phyloP scores from a whole-genome alignment of 2,888 invertebrate genomes.

The Cheilosia impressa region DNA sequence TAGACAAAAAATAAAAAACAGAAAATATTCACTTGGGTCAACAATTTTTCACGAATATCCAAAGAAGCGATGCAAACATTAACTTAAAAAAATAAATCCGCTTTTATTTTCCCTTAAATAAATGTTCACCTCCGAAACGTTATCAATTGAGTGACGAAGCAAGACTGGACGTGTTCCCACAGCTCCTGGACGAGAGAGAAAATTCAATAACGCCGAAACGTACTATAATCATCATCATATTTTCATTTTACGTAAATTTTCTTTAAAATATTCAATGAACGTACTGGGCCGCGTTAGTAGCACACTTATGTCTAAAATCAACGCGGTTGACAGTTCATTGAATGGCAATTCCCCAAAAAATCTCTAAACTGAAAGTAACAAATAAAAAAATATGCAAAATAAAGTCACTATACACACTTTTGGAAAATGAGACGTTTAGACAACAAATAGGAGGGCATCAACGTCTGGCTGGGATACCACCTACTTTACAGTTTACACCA shows the following conservation, averaged over 20 bases:
- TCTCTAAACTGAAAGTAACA: conserved; percentile 60
- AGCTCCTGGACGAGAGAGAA: conserved; percentile 75
- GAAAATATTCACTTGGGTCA: conserved; percentile 25
- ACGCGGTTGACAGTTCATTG: conserved; percentile 74
- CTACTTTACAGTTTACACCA: conserved; percentile 38
- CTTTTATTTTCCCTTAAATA: conserved; percentile 21
- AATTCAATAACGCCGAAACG: conserved; percentile 70
- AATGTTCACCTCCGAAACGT: conserved; percentile 72
- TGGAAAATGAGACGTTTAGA: conserved; percentile 62
- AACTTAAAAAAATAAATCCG: conserved; percentile 8
- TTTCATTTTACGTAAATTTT: conserved; percentile 72
- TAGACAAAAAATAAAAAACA: conserved; percentile 2
- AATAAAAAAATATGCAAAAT: conserved; percentile 40
- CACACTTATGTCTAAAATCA: conserved; percentile 74
- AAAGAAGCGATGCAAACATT: conserved; percentile 9
- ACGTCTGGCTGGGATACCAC: conserved; percentile 56
- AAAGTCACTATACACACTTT: conserved; percentile 53
- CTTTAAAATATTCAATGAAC: conserved; percentile 67
- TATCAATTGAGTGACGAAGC: conserved; percentile 74
- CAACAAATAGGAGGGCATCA: conserved; percentile 51
- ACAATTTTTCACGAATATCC: conserved; percentile 31
- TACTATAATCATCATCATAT: conserved; percentile 74
- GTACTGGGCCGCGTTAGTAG: conserved; percentile 67
- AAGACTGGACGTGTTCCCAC: conserved; percentile 74
- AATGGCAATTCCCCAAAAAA: conserved; percentile 74